Evolutionary conservation across 2,113 vertebrate species (phyloP), one percentile per base, ranked within the genome.

Genomic region (Ptilorrhoa leucosticta): DNA sequence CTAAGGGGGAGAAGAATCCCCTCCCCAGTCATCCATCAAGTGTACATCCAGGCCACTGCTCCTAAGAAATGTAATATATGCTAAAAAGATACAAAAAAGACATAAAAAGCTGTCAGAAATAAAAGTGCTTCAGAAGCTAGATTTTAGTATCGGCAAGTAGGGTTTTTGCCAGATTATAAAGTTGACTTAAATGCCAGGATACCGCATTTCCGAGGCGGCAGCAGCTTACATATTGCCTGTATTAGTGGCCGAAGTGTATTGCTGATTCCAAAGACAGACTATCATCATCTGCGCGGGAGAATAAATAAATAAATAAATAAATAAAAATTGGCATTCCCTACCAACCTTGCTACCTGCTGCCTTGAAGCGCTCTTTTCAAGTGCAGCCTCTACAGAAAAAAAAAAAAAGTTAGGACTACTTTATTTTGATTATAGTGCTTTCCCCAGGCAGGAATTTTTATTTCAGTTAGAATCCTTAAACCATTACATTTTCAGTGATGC

Each of bases 361-460:
- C 96, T 94, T 61, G 78, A 68, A 96, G 97, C 23, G 0, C 64
- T 71, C 58, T 91, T 94, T 88, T 91, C 21, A 63, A 94, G 89
- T 93, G 87, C 9, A 48, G 94, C 87, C 69, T 83, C 89, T 42
- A 72, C 83, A 57, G 82, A 14, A 86, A 48, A 78, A 94, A 68
- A 57, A 53, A 85, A 92, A 80, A 96, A 96, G 85, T 90, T 72
- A 90, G 95, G 95, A 96, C 93, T 95, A 89, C 95, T 97, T 97
- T 96, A 94, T 90, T 98, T 94, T 97, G 90, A 98, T 97, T 95
- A 96, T 27, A 97, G 82, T 89, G 89, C 93, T 98, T 97, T 98
- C 98, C 97, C 50, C 94, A 51, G 98, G 98, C 98, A 97, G 97
- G 85, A 86, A 95, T 97, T 98, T 98, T 98, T 98, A 98, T 98